Conservation (phyloP, 2,888 invertebrate genomes). For the Megastigmus dorsalis region DNA sequence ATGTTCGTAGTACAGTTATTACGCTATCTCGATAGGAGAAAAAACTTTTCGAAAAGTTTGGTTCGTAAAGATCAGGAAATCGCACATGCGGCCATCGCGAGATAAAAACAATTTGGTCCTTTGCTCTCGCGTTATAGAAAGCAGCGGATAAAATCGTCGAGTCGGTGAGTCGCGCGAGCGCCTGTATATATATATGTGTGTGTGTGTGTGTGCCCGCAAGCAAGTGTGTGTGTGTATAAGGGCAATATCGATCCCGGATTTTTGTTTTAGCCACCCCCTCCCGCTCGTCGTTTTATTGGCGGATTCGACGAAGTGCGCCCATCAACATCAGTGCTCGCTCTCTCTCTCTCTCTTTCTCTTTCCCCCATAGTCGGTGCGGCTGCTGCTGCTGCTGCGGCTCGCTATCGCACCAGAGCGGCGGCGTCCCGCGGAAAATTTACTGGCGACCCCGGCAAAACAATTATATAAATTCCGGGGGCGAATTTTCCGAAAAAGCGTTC, state of each 20-base stretch:
- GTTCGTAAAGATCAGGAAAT: neutral
- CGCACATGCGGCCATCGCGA: neutral
- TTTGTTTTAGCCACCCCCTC: conserved; percentile 51
- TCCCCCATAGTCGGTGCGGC: too few species aligned
- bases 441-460: conserved; percentile 72
- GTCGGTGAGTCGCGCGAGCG: neutral
- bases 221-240: too few species aligned
- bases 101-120: conserved; percentile 24
- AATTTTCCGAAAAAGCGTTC: conserved; percentile 71
- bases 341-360: conserved; percentile 53
- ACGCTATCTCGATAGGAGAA: neutral
- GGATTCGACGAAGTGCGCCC: conserved; percentile 66
- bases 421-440: conserved; percentile 66
- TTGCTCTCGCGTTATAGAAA: neutral
- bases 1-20: neutral
- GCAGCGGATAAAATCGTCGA: conserved; percentile 15
- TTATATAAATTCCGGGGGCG: conserved; percentile 72
- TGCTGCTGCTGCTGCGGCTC: neutral
- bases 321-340: conserved; percentile 67
- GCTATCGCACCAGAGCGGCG: conserved; percentile 17
- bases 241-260: conserved; percentile 56
- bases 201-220: too few species aligned
- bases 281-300: conserved; percentile 63
- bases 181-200: too few species aligned
- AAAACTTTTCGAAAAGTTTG: neutral